phyloP scores from a whole-genome alignment of 2,113 vertebrate genomes.

The Hippocampus mohnikei region DNA sequence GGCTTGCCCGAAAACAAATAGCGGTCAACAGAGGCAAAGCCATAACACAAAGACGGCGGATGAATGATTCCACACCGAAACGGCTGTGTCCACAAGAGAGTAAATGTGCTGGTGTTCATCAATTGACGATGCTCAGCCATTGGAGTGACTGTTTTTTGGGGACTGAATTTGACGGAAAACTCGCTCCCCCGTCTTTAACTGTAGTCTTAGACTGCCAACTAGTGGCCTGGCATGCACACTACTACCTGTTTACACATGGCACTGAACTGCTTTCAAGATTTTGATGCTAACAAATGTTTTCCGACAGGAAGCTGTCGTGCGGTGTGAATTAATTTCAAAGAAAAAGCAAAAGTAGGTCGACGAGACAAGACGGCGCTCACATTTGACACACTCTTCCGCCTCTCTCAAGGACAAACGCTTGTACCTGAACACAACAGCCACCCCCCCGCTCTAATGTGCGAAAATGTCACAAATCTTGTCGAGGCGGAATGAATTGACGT shows the following conservation, averaged over 20 bases:
- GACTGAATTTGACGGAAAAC: too few species aligned
- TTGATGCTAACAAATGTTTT: not conserved
- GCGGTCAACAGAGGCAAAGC: constrained; percentile 34
- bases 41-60: not conserved
- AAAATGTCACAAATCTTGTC: constrained; percentile 68
- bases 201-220: too few species aligned
- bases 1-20: constrained; percentile 35
- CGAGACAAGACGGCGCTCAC: constrained; percentile 15
- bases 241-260: too few species aligned
- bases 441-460: constrained; percentile 3
- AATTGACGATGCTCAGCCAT: too few species aligned
- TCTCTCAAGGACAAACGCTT: constrained; percentile 51
- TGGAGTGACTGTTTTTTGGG: too few species aligned
- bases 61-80: not conserved
- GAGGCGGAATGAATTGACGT: constrained; percentile 54
- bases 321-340: constrained; percentile 29
- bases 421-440: constrained; percentile 17
- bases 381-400: constrained; percentile 58
- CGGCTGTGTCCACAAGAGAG: too few species aligned
- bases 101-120: too few species aligned
- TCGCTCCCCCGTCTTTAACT: too few species aligned
- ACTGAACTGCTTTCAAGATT: not conserved
- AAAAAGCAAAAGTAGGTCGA: constrained; percentile 41
- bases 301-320: not conserved
- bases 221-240: too few species aligned